Percentiles rank a stretch among this genome's conserved stretches.
phyloP scores from a whole-genome alignment of 2,113 vertebrate species.

The Mellivora capensis region DNA sequence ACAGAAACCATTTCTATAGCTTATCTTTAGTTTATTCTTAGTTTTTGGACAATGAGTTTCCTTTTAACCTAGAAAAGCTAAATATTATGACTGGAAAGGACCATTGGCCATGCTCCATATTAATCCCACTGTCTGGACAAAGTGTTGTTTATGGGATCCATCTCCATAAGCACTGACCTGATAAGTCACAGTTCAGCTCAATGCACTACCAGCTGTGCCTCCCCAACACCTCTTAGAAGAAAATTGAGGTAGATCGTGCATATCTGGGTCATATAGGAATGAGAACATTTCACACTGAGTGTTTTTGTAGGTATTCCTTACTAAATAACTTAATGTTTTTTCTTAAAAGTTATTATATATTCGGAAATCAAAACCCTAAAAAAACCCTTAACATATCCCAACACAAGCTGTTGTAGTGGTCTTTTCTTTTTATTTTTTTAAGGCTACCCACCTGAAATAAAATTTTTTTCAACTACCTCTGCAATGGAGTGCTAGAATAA shows the following conservation, averaged over 20 bases:
- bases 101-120: not conserved
- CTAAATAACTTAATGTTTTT: conserved; percentile 16
- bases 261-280: not conserved
- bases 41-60: conserved; percentile 28
- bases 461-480: not conserved
- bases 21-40: conserved; percentile 41
- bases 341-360: conserved; percentile 1
- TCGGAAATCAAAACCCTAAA: conserved; percentile 22
- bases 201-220: not conserved
- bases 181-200: not conserved
- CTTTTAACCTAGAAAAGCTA: conserved; percentile 33
- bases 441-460: conserved; percentile 14
- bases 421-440: not conserved
- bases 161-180: not conserved
- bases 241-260: not conserved
- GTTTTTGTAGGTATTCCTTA: not conserved
- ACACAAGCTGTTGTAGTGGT: not conserved
- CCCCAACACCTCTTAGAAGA: not conserved
- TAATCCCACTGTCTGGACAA: conserved; percentile 22
- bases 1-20: not conserved
- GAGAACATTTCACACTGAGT: not conserved
- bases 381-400: not conserved
- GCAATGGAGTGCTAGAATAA: conserved; percentile 4
- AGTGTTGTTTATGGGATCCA: not conserved
- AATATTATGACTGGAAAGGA: conserved; percentile 27